Conservation (phyloP, 1,140 invertebrate species). For the Olivierus martensii region DNA sequence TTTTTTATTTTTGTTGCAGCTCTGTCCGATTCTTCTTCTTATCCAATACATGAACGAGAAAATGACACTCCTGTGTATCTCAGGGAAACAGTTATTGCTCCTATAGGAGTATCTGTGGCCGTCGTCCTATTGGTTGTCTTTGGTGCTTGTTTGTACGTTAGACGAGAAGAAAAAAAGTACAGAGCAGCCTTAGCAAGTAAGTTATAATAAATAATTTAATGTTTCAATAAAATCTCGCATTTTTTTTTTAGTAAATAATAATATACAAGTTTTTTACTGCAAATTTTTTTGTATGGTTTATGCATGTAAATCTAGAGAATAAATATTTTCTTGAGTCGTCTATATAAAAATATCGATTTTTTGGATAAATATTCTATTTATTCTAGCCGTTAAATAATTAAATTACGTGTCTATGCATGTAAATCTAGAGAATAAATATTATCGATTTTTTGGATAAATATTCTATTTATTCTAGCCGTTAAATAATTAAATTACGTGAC, state of each 20-base stretch:
- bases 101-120: conserved; percentile 17
- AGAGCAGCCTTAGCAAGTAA: conserved; percentile 15
- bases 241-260: not conserved
- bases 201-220: not conserved
- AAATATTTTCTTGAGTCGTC: too few relatives aligned
- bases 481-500: too few relatives aligned
- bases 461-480: too few relatives aligned
- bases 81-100: conserved; percentile 14
- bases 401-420: too few relatives aligned
- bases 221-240: not conserved
- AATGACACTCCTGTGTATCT: conserved; percentile 19
- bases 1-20: not conserved
- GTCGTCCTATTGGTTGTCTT: conserved; percentile 21
- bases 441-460: not conserved
- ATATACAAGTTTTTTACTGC: too few relatives aligned
- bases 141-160: conserved; percentile 20
- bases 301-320: too few relatives aligned
- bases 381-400: too few relatives aligned
- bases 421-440: too few relatives aligned
- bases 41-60: conserved; percentile 9
- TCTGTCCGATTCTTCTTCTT: conserved; percentile 13
- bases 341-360: not conserved
- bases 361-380: too few relatives aligned
- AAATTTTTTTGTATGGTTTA: too few relatives aligned
- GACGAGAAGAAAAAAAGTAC: conserved; percentile 17